These are phyloP conservation scores for Drosophila melanica DNA, from an alignment of 1,140 invertebrate species.

Conservation along the genomic window DNA sequence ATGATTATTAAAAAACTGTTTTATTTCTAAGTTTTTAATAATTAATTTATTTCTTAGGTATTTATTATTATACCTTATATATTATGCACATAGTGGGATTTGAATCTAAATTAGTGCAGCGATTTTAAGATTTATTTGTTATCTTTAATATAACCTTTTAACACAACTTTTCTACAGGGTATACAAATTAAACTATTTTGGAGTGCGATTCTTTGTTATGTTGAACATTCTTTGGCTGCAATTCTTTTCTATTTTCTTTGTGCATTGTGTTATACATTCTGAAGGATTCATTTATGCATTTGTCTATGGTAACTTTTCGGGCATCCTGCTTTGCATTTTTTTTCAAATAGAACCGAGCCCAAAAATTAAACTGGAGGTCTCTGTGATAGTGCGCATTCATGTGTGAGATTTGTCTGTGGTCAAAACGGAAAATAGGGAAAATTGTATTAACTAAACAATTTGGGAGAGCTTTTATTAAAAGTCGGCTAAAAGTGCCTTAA, in stretches of 20 bases:
- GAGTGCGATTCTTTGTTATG: slow-evolving; percentile 44
- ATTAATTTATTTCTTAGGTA: no score
- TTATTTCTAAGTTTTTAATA: no score
- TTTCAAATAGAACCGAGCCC: slow-evolving; percentile 7
- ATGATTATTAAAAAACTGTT: no score
- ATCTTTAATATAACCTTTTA: neutral
- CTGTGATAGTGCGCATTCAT: slow-evolving; percentile 38
- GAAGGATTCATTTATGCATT: slow-evolving; percentile 64
- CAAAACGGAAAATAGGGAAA: slow-evolving; percentile 3
- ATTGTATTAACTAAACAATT: slow-evolving; percentile 21
- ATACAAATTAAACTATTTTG: slow-evolving; percentile 43
- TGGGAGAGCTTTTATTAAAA: slow-evolving; percentile 22
- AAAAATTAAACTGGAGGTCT: slow-evolving; percentile 7
- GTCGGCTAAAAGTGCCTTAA: neutral
- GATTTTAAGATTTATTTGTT: no score
- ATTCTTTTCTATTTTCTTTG: slow-evolving; percentile 57
- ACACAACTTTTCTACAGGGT: slow-evolving; percentile 5
- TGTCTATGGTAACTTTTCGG: slow-evolving; percentile 36
- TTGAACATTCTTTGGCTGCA: slow-evolving; percentile 17
- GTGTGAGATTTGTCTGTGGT: slow-evolving; percentile 56
- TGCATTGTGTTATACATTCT: slow-evolving; percentile 81
- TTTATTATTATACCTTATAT: no score
- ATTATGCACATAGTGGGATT: no score
- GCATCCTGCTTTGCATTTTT: slow-evolving; percentile 39
- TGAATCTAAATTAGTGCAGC: no score